Evolutionary conservation across 2,797 vertebrate genomes (phyloP), one percentile per base, ranked within the genome.

Genomic region (Lepus townsendii): DNA sequence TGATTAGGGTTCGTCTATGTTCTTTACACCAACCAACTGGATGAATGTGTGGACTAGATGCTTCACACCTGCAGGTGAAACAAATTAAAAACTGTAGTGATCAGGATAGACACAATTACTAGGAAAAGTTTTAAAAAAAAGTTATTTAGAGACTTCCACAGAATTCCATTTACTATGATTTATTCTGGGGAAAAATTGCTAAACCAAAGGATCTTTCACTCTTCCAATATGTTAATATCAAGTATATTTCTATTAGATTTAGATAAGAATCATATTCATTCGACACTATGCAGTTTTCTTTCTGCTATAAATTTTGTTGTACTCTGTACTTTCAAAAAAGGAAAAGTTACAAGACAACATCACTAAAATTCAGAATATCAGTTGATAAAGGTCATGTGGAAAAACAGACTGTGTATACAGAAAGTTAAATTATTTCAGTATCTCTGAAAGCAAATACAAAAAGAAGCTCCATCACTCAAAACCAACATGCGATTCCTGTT

Each of bases 1-100:
- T 98, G 89, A 99, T 98, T 14, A 99, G 98, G 22, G 98, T 98
- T 96, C 98, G 98, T 97, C 98, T 98, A 72, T 99, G 98, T 95
- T 99, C 98, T 96, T 98, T 98, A 97, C 99, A 99, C 99, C 99
- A 99, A 72, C 99, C 99, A 82, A 99, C 98, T 1, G 99, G 99
- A 97, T 99, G 99, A 93, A 99, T 99, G 93, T 99, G 99, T 50
- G 99, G 99, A 92, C 99, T 99, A 30, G 98, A 98, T 50, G 99
- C 98, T 96, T 99, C 99, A 97, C 99, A 99, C 99, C 99, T 99
- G 94, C 22, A 97, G 50, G 62, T 30, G 54, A 96, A 24, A 95
- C 22, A 78, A 93, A 88, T 79, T 65, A 47, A 86, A 95, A 93
- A 63, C 3, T 63, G 1, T 42, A 27, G 73, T 82, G 35, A 83